These are phyloP conservation scores for Corythornis cristatus DNA, from an alignment of 2,113 vertebrate species.

Conservation along the genomic window DNA sequence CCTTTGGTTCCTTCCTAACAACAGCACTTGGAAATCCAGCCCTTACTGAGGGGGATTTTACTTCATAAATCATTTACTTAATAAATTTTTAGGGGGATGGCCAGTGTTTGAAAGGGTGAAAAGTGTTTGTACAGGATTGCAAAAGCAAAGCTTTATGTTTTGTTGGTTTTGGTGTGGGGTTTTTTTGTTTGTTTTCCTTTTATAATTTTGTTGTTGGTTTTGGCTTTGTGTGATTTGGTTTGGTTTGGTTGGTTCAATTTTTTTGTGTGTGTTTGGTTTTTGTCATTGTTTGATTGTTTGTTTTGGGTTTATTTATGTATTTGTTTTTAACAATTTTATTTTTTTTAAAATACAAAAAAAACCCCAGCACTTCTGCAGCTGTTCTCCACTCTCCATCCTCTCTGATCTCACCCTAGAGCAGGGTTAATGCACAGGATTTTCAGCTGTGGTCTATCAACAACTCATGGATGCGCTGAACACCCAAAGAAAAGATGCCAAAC, in stretches of 20 bases:
- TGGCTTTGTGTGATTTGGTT: no score
- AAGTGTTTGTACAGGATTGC: background rate
- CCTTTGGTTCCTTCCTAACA: background rate
- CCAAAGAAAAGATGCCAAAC: background rate
- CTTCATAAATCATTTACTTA: background rate
- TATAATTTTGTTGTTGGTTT: no score
- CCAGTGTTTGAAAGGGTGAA: background rate
- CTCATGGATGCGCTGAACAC: background rate
- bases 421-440: background rate
- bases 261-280: no score
- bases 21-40: background rate
- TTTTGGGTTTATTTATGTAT: no score
- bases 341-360: background rate
- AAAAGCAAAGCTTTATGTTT: background rate
- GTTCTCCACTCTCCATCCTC: background rate
- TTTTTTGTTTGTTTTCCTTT: no score
- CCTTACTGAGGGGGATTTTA: background rate
- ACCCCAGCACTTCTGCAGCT: background rate
- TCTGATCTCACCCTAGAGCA: background rate
- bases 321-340: no score
- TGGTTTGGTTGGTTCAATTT: no score
- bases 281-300: no score
- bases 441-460: background rate
- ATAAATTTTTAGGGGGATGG: background rate
- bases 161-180: no score